Percentiles rank a stretch among this genome's conserved stretches.
phyloP scores from a whole-genome alignment of 2,113 vertebrate genomes.

The Ceuthmochares aereus region DNA sequence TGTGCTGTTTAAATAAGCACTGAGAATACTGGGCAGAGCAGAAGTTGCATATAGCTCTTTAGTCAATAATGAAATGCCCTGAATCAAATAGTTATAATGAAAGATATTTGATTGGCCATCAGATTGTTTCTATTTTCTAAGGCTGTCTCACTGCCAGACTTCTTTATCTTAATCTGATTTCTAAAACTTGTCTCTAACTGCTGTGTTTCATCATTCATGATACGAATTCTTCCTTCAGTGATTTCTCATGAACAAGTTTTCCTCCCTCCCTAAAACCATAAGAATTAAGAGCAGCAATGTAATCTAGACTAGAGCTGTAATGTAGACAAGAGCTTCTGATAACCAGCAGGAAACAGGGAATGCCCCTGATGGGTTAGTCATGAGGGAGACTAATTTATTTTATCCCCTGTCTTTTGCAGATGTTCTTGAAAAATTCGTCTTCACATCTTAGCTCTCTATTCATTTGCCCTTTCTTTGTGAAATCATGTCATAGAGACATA shows the following conservation, averaged over 20 bases:
- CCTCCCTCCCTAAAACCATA: background rate
- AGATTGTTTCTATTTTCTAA: background rate
- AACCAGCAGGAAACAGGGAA: background rate
- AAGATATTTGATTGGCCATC: background rate
- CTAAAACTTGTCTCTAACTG: background rate
- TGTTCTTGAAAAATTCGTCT: background rate
- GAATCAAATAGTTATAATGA: background rate
- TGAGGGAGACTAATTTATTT: background rate
- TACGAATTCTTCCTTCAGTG: background rate
- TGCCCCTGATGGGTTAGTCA: background rate
- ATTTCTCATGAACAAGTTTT: background rate
- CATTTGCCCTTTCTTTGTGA: background rate
- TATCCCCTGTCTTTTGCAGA: background rate
- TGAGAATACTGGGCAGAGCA: background rate
- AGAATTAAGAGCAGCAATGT: background rate
- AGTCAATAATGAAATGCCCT: background rate
- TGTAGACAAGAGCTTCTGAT: background rate
- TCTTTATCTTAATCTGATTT: background rate
- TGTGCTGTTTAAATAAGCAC: background rate
- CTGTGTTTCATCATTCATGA: background rate
- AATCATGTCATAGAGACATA: background rate
- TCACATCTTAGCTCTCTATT: background rate
- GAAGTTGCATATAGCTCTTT: background rate
- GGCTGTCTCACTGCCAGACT: background rate
- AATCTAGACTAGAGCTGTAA: background rate